Conservation (phyloP, 2,113 vertebrate genomes). For the Mungos mungo region DNA sequence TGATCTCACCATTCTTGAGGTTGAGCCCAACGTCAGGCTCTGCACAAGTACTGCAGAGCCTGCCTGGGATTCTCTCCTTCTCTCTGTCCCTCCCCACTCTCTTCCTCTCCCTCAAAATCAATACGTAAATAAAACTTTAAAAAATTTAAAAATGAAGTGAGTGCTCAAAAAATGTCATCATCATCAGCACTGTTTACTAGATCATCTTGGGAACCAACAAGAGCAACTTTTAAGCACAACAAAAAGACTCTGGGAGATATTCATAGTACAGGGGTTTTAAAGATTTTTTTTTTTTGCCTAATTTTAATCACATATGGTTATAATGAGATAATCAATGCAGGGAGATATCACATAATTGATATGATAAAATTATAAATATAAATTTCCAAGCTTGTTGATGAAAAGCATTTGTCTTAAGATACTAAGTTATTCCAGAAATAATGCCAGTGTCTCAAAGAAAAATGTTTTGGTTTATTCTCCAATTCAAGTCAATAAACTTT, state of each 20-base stretch:
- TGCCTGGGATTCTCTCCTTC: too few relatives aligned
- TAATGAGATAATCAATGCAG: background rate
- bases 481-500: background rate
- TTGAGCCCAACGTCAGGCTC: too few relatives aligned
- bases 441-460: background rate
- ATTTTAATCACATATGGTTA: background rate
- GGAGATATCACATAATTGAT: background rate
- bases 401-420: background rate
- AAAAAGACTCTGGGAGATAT: background rate
- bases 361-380: background rate
- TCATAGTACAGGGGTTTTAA: background rate
- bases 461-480: background rate
- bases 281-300: background rate
- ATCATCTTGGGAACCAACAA: background rate
- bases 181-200: background rate
- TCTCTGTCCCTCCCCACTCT: too few relatives aligned
- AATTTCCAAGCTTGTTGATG: background rate
- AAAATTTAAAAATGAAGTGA: background rate
- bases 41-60: too few relatives aligned
- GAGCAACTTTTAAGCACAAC: background rate
- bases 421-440: background rate
- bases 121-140: too few relatives aligned
- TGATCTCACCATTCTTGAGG: too few relatives aligned
- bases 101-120: too few relatives aligned
- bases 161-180: background rate